Conservation (phyloP, 2,113 vertebrate species). For the Rhinolophus ferrumequinum region DNA sequence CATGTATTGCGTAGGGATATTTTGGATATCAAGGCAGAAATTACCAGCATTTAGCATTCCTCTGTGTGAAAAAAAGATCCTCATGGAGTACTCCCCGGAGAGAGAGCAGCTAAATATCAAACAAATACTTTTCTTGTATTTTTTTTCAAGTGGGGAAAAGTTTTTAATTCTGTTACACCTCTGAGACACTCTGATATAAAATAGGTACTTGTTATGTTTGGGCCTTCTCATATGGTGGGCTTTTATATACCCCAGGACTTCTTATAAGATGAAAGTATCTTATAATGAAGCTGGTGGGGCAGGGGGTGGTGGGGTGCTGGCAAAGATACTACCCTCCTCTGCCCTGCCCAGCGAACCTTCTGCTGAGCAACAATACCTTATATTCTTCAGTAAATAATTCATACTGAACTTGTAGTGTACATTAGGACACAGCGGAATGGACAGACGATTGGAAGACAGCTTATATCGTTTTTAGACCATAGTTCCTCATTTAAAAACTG, state of each 20-base stretch:
- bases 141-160: conserved; percentile 6
- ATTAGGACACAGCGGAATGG: background rate
- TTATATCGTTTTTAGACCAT: background rate
- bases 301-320: background rate
- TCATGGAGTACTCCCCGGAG: background rate
- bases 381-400: background rate
- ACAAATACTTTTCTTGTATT: background rate
- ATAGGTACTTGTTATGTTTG: background rate
- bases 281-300: background rate
- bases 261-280: background rate
- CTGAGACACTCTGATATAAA: background rate
- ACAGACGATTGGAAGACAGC: background rate
- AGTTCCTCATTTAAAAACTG: conserved; percentile 51
- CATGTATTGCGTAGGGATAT: background rate
- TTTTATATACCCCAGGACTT: background rate
- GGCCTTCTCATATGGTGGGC: background rate
- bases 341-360: background rate
- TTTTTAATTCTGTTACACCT: background rate
- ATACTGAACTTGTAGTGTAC: background rate
- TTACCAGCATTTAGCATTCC: background rate
- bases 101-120: conserved; percentile 2
- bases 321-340: background rate
- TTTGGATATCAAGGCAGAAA: conserved; percentile 11
- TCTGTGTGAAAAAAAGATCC: background rate
- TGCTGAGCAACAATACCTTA: background rate